A percentile compares a stretch with the other conserved stretches of the same genome.
phyloP scores from a whole-genome alignment of 2,888 invertebrate species.

The Poecilus cupreus region DNA sequence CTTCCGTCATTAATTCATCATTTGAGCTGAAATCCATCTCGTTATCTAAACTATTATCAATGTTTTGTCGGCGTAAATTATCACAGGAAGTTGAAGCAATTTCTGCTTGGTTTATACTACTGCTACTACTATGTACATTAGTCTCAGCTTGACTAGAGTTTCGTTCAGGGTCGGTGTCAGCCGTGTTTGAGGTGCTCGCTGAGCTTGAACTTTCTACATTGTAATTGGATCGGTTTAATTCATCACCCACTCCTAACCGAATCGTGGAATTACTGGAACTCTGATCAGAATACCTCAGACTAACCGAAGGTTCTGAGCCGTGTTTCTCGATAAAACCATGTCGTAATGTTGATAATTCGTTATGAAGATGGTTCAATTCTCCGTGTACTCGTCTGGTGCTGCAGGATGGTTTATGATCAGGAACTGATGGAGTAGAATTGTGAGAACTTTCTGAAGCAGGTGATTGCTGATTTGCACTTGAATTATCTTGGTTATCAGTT shows the following conservation, averaged over 20 bases:
- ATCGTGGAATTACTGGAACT: constrained; percentile 79
- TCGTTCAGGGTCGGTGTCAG: constrained; percentile 19
- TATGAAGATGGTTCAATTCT: constrained; percentile 38
- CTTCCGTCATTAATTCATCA: constrained; percentile 63
- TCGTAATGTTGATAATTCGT: constrained; percentile 69
- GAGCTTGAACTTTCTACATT: constrained; percentile 66
- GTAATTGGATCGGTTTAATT: constrained; percentile 70
- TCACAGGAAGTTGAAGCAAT: constrained; percentile 66
- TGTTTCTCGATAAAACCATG: constrained; percentile 77
- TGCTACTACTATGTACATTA: constrained; percentile 39
- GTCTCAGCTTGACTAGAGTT: constrained; percentile 39
- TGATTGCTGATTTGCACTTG: constrained; percentile 5
- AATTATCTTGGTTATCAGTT: constrained; percentile 38
- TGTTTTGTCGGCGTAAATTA: constrained; percentile 55
- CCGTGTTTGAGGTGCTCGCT: constrained; percentile 11
- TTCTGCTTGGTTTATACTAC: constrained; percentile 50
- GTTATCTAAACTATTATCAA: constrained; percentile 62
- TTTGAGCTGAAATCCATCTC: constrained; percentile 64
- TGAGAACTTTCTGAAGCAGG: neutral
- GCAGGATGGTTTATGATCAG: constrained; percentile 36
- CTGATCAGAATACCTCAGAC: constrained; percentile 78
- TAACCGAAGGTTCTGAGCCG: constrained; percentile 77
- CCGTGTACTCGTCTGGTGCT: neutral
- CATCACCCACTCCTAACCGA: constrained; percentile 74
- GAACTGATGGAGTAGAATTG: neutral